phyloP scores from a whole-genome alignment of 2,888 invertebrate genomes.

The Flabesymbios commensalis region DNA sequence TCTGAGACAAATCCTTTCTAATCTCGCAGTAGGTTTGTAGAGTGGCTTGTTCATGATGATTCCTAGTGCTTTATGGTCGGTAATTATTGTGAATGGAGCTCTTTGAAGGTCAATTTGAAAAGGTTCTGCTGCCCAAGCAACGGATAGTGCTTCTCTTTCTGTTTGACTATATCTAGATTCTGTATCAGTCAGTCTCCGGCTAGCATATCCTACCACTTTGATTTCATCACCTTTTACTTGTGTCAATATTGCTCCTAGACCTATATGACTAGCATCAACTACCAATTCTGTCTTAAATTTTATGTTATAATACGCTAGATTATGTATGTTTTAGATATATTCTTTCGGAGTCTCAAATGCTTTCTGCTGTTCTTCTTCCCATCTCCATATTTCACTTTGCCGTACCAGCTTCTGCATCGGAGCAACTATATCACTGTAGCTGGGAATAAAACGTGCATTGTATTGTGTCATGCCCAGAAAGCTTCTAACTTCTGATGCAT shows the following conservation, averaged over 20 bases:
- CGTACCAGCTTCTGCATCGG: slow-evolving; percentile 35
- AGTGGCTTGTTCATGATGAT: slow-evolving; percentile 26
- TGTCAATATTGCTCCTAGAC: slow-evolving; percentile 12
- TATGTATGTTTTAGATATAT: neutral
- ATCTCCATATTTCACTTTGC: slow-evolving; percentile 31
- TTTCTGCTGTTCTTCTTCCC: slow-evolving; percentile 27
- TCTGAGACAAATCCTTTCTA: no score
- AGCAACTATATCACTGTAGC: slow-evolving; percentile 30
- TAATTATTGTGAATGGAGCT: slow-evolving; percentile 24
- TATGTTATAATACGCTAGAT: slow-evolving; percentile 26
- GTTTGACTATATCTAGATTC: slow-evolving; percentile 16
- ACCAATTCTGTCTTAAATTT: slow-evolving; percentile 19
- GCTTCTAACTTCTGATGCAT: slow-evolving; percentile 29
- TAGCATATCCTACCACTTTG: slow-evolving; percentile 1
- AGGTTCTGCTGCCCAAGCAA: slow-evolving; percentile 32
- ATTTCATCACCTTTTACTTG: neutral
- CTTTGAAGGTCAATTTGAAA: slow-evolving; percentile 31
- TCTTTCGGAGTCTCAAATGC: slow-evolving; percentile 28
- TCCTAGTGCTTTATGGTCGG: slow-evolving; percentile 34
- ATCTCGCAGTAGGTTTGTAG: no score
- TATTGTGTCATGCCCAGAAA: slow-evolving; percentile 39
- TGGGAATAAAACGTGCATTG: slow-evolving; percentile 34
- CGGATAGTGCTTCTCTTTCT: slow-evolving; percentile 18
- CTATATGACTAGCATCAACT: slow-evolving; percentile 31
- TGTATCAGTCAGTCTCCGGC: slow-evolving; percentile 1